Conservation (phyloP, 1,140 invertebrate genomes). For the Drosophila lacertosa region DNA sequence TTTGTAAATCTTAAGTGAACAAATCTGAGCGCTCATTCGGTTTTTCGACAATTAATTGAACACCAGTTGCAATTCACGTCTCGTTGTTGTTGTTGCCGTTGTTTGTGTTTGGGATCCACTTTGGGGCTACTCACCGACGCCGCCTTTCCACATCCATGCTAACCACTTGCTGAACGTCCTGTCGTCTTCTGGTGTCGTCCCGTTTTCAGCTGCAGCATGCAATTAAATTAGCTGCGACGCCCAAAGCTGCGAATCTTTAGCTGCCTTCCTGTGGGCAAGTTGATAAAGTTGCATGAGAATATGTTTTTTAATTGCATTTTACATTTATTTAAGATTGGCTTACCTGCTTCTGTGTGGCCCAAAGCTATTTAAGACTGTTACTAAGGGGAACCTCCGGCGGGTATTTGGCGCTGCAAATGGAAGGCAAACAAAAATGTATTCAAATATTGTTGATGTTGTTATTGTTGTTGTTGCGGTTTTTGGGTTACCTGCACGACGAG, state of each 20-base stretch:
- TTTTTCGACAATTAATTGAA: constrained; percentile 20
- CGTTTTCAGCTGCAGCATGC: constrained; percentile 29
- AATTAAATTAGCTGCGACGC: constrained; percentile 8
- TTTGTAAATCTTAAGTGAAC: constrained; percentile 62
- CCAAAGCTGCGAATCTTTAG: not conserved
- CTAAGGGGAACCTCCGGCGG: too few species aligned
- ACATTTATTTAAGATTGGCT: not conserved
- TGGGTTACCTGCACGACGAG: constrained; percentile 10
- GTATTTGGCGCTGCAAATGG: not conserved
- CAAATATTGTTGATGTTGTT: too few species aligned
- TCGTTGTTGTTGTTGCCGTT: not conserved
- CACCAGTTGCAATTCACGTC: constrained; percentile 9
- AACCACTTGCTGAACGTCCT: constrained; percentile 28
- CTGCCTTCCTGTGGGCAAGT: not conserved
- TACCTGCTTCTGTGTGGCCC: constrained; percentile 24
- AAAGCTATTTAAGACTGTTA: not conserved
- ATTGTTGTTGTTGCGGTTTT: not conserved
- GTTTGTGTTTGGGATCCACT: constrained; percentile 1
- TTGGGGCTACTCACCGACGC: constrained; percentile 63
- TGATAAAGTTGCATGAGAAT: too few species aligned
- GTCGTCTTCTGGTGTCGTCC: constrained; percentile 10
- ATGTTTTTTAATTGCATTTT: too few species aligned
- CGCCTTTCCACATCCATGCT: constrained; percentile 72
- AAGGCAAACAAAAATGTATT: not conserved
- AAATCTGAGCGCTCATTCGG: constrained; percentile 13